phyloP scores from a whole-genome alignment of 2,113 vertebrate genomes.

The Pelmatolapia mariae region DNA sequence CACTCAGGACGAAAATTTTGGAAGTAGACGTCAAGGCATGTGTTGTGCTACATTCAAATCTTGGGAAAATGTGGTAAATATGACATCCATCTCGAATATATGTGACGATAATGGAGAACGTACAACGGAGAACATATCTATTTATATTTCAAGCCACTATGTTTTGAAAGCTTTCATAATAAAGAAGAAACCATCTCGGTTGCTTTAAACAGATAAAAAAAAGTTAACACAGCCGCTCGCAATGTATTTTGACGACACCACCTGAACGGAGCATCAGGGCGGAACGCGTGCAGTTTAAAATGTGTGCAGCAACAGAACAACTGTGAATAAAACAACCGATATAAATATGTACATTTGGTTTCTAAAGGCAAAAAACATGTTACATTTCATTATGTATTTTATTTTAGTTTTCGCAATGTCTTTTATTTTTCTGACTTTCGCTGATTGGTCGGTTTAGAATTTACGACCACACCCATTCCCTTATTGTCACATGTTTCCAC shows the following conservation, averaged over 20 bases:
- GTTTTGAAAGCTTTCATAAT: neutral
- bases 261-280: neutral
- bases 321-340: neutral
- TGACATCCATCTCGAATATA: accelerated
- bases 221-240: neutral
- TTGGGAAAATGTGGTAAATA: neutral
- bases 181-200: accelerated
- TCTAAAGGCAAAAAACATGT: neutral
- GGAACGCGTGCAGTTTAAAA: neutral
- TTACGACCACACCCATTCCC: accelerated
- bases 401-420: neutral
- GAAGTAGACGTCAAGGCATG: neutral
- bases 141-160: accelerated
- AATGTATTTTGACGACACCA: neutral
- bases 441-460: neutral
- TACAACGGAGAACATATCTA: too few relatives aligned
- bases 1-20: neutral
- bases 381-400: neutral
- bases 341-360: neutral
- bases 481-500: neutral
- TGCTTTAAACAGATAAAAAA: neutral
- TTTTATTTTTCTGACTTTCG: neutral
- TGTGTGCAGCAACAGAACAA: neutral
- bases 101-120: neutral
- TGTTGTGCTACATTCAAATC: neutral